Percentiles rank a stretch among this genome's conserved stretches.
Evolutionary conservation across 2,888 invertebrate species (phyloP).

Genomic region (Adelognathus sp.): DNA sequence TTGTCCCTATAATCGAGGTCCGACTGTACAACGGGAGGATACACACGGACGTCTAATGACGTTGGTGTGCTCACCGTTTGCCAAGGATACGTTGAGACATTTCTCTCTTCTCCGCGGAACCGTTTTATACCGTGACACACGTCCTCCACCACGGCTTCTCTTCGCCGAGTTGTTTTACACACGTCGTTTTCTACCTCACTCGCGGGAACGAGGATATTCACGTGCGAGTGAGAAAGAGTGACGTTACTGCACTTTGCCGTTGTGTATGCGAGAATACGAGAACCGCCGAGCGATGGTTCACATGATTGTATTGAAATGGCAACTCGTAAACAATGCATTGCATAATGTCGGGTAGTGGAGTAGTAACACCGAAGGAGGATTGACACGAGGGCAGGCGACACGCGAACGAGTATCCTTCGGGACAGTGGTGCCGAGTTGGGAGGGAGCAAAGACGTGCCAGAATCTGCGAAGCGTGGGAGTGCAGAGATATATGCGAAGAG

Average conservation of each 20-base stretch:
- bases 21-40: neutral
- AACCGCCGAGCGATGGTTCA: slow-evolving; percentile 61
- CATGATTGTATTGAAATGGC: slow-evolving; percentile 79
- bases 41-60: neutral
- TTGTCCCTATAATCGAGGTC: too few relatives aligned
- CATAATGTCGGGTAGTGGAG: slow-evolving; percentile 68
- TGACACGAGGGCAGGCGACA: slow-evolving; percentile 68
- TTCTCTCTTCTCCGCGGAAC: slow-evolving; percentile 67
- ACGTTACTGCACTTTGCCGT: too few relatives aligned
- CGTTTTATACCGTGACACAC: slow-evolving; percentile 43
- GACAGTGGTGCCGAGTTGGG: neutral
- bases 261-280: neutral
- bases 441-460: slow-evolving; percentile 30
- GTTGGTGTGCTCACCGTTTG: slow-evolving; percentile 52
- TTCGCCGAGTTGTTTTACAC: neutral
- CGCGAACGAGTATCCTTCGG: slow-evolving; percentile 25
- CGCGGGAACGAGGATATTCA: slow-evolving; percentile 54
- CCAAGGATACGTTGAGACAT: slow-evolving; percentile 76
- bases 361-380: slow-evolving; percentile 60
- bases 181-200: neutral
- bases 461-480: slow-evolving; percentile 25
- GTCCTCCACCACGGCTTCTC: slow-evolving; percentile 49
- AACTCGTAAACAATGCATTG: slow-evolving; percentile 77
- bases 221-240: neutral
- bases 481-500: slow-evolving; percentile 43